Conservation (phyloP, 2,113 vertebrate genomes). For the Vanacampus margaritifer region DNA sequence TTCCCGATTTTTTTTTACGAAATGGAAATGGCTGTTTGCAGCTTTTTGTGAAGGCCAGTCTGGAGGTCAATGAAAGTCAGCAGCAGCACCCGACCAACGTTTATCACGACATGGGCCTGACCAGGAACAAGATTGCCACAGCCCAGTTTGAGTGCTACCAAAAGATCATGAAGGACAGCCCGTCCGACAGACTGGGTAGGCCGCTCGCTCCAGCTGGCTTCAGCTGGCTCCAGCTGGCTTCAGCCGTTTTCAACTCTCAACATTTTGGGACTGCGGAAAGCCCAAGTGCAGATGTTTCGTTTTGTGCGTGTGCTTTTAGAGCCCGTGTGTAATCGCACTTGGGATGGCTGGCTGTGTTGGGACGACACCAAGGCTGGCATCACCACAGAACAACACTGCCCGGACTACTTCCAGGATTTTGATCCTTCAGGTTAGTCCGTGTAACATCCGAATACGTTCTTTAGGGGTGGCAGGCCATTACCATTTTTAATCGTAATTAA, state of each 20-base stretch:
- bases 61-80: constrained; percentile 69
- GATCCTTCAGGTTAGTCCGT: constrained; percentile 84
- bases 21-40: no score
- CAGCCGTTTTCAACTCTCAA: no score
- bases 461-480: no score
- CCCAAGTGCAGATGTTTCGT: neutral
- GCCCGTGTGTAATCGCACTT: constrained; percentile 86
- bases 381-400: constrained; percentile 83
- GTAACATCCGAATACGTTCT: no score
- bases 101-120: constrained; percentile 72
- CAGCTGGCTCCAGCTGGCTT: no score
- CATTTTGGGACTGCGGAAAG: no score
- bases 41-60: constrained; percentile 67
- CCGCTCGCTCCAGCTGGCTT: no score
- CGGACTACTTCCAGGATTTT: constrained; percentile 95
- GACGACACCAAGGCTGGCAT: constrained; percentile 81
- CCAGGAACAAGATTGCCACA: constrained; percentile 90
- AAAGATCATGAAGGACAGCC: constrained; percentile 85
- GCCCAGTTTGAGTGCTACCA: constrained; percentile 98
- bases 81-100: constrained; percentile 57
- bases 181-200: constrained; percentile 52
- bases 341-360: constrained; percentile 99
- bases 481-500: no score
- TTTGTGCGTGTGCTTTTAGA: constrained; percentile 53
- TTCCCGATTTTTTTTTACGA: no score